Base-by-base conservation (phyloP, 2,797 vertebrate species). In the Lycodopsis pacificus region DNA sequence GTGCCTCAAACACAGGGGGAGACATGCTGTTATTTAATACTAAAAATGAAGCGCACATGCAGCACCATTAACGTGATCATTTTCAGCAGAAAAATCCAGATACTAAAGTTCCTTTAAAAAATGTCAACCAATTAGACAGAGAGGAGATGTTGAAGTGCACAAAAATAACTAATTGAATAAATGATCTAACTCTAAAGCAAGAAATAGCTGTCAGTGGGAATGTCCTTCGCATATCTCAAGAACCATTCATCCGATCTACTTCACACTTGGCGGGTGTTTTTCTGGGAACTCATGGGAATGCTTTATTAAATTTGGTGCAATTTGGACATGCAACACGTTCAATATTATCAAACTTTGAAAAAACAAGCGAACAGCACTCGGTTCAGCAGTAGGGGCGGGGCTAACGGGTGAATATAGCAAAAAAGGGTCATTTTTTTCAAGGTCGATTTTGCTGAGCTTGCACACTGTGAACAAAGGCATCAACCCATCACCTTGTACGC, bases 1-100 rank as follows among this genome's bases (percentile, higher is more conserved):
- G 95, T 95, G 91, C 86, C 84, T 84, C 81, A 75, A 85, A 85
- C 88, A 91, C 88, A 62, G 68, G 84, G 90, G 91, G 91, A 92
- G 73, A 81, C 86, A 87, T 77, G 88, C 82, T 69, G 77, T 83
- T 89, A 73, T 92, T 92, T 88, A 91, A 86, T 82, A 72, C 79
- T 79, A 87, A 68, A 93, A 90, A 92, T 78, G 74, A 86, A 87
- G 79, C 38, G 67, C 80, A 83, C 53, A 86, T 84, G 82, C 63
- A 76, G 65, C 46, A 76, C 77, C 76, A 78, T 75, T 48, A 85
- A 86, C 71, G 77, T 82, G 74, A 65, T 53, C 46, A 80, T 82
- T 78, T 86, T 86, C 66, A 80, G 63, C 76, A 73, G 71, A 82
- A 83, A 82, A 86, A 84, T 77, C 34, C 76, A 76, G 65, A 67